Evolutionary conservation across 2,797 vertebrate species (phyloP).

Genomic region (Huso huso): DNA sequence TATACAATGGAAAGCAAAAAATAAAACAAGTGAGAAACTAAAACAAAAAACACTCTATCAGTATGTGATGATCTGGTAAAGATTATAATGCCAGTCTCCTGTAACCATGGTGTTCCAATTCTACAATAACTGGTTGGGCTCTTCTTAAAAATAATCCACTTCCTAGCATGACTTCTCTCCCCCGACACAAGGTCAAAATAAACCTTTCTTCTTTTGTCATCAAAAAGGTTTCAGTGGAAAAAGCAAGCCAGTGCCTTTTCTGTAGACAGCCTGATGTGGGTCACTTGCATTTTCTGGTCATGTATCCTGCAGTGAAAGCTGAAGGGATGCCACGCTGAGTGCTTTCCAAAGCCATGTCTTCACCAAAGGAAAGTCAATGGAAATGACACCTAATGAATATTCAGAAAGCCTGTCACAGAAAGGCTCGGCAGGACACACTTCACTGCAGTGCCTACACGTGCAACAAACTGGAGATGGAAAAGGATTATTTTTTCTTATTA

Average conservation of each 20-base stretch:
- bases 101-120: not conserved
- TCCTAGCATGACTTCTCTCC: not conserved
- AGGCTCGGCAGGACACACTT: not conserved
- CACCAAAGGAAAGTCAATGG: not conserved
- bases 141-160: not conserved
- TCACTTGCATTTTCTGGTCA: not conserved
- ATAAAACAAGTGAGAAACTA: no score
- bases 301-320: not conserved
- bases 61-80: not conserved
- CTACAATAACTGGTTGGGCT: not conserved
- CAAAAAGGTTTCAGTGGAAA: not conserved
- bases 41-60: no score
- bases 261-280: not conserved
- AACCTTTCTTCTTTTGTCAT: not conserved
- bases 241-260: not conserved
- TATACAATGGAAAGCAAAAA: no score
- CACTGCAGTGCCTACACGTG: not conserved
- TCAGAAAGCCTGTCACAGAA: not conserved
- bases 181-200: not conserved
- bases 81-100: not conserved
- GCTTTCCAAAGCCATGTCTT: not conserved
- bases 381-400: not conserved
- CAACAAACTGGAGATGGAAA: not conserved
- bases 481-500: not conserved
- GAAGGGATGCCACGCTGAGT: not conserved